A percentile compares a stretch with the other conserved stretches of the same genome.
These are phyloP conservation scores for Cathartes aura DNA, from an alignment of 2,113 vertebrate species.

Conservation along the genomic window DNA sequence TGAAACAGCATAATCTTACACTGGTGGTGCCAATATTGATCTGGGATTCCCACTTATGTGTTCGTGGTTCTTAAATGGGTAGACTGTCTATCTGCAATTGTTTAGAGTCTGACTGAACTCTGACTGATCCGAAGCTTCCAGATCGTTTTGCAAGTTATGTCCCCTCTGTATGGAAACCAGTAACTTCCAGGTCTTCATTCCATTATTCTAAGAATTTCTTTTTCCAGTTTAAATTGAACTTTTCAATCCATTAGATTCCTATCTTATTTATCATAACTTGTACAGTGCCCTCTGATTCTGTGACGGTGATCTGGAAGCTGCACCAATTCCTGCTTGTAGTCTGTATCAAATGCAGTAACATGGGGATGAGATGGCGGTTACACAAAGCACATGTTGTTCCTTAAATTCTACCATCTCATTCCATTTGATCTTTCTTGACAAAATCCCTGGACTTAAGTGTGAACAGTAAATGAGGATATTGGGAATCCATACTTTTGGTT, in stretches of 20 bases:
- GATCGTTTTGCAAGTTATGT: background rate
- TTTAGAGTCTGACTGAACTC: background rate
- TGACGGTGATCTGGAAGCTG: background rate
- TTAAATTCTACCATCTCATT: background rate
- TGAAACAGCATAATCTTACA: background rate
- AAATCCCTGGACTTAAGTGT: background rate
- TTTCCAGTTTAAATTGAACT: background rate
- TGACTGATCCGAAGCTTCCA: background rate
- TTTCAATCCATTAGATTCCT: background rate
- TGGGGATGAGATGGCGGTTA: background rate
- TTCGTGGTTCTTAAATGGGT: background rate
- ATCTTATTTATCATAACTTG: background rate
- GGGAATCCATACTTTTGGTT: background rate
- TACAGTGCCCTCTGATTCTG: background rate
- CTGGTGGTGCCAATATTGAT: background rate
- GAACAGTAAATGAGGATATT: background rate
- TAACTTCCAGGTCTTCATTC: background rate
- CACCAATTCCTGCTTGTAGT: background rate
- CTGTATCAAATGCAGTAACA: background rate
- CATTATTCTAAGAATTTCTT: background rate
- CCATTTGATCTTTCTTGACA: background rate
- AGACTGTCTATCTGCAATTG: background rate
- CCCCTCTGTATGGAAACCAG: background rate
- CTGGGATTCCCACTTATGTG: background rate
- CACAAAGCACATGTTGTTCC: background rate